Evolutionary conservation across 37 sponge, comb jelly and placozoan genomes (phyloP).

Genomic region (Cliona cf. orientalis): DNA sequence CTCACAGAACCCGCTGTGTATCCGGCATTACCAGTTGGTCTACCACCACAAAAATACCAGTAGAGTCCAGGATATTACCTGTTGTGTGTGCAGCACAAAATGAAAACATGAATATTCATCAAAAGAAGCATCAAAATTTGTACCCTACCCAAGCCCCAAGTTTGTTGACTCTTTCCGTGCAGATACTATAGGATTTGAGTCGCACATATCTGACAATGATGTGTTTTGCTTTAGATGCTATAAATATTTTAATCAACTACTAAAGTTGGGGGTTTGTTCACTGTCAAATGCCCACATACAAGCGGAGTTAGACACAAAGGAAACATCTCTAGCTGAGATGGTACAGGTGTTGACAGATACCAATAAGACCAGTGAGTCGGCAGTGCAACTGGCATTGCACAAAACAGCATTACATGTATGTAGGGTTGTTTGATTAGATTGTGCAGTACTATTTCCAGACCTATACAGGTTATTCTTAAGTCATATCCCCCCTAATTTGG

Average conservation of each 20-base stretch:
- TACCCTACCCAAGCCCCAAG: neutral
- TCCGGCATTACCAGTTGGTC: neutral
- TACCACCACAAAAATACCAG: too few species aligned
- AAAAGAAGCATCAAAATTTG: neutral
- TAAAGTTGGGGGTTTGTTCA: neutral
- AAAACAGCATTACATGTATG: neutral
- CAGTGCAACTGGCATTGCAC: neutral
- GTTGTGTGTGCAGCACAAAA: neutral
- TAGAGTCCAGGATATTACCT: neutral
- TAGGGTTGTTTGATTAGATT: neutral
- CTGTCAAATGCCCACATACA: neutral
- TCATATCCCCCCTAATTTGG: neutral
- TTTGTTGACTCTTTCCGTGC: neutral
- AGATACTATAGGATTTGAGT: neutral
- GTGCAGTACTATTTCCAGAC: neutral
- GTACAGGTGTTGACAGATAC: neutral
- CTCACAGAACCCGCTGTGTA: neutral
- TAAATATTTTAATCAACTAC: neutral
- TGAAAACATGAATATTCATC: neutral
- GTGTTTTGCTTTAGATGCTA: neutral
- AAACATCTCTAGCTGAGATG: neutral
- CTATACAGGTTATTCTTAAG: neutral
- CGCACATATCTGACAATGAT: neutral
- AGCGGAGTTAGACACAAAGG: neutral
- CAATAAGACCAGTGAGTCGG: neutral